These are phyloP conservation scores for Paracanthobrama guichenoti DNA, from an alignment of 2,113 vertebrate species.

Conservation along the genomic window DNA sequence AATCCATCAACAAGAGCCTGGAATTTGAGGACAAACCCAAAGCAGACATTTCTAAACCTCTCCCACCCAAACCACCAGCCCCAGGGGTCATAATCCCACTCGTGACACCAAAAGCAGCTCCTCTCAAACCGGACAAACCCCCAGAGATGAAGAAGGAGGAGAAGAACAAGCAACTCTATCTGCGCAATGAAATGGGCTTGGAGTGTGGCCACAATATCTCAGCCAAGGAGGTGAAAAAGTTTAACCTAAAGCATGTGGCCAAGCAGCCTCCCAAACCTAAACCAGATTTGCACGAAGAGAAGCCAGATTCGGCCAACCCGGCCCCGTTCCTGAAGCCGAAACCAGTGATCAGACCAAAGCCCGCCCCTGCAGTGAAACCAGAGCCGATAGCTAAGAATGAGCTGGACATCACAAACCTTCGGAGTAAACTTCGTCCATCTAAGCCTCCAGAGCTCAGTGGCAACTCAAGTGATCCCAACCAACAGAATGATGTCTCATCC, in stretches of 20 bases:
- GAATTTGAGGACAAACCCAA: constrained; percentile 85
- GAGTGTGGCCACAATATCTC: constrained; percentile 94
- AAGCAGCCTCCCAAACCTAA: constrained; percentile 86
- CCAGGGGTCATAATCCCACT: constrained; percentile 84
- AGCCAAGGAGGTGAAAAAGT: constrained; percentile 94
- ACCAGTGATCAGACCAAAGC: constrained; percentile 89
- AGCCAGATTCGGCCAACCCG: constrained; percentile 74
- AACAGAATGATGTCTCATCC: constrained; percentile 45
- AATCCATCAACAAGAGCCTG: constrained; percentile 91
- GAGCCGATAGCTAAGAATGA: constrained; percentile 82
- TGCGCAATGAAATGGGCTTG: constrained; percentile 94
- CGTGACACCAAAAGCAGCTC: constrained; percentile 77
- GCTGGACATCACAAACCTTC: constrained; percentile 89
- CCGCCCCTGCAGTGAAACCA: constrained; percentile 76
- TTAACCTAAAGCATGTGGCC: constrained; percentile 90
- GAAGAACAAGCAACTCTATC: constrained; percentile 85
- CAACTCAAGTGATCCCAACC: constrained; percentile 64
- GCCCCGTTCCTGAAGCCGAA: constrained; percentile 84
- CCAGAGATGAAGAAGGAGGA: constrained; percentile 87
- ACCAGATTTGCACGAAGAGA: constrained; percentile 83
- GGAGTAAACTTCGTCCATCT: constrained; percentile 92
- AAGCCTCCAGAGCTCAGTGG: constrained; percentile 78
- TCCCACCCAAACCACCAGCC: constrained; percentile 84
- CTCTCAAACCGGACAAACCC: constrained; percentile 80
- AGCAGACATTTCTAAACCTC: constrained; percentile 75